Percentiles rank a stretch among this genome's conserved stretches.
These are phyloP conservation scores for Leptinotarsa juncta DNA, from an alignment of 2,888 invertebrate species.

Conservation along the genomic window DNA sequence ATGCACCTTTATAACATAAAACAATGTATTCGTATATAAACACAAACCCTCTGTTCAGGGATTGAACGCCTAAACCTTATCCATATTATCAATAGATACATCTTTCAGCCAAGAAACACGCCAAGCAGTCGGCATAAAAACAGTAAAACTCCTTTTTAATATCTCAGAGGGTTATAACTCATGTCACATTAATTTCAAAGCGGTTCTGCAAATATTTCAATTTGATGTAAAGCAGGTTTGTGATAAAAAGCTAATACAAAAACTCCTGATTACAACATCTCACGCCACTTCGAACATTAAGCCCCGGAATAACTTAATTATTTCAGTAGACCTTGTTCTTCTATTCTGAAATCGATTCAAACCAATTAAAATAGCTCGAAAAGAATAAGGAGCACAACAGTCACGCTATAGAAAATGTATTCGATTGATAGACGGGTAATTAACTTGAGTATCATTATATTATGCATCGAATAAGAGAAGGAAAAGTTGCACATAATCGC, in stretches of 20 bases:
- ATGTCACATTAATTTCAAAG: constrained; percentile 3
- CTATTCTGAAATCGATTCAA: neutral
- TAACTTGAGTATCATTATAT: too few relatives aligned
- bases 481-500: too few relatives aligned
- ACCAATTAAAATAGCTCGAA: neutral
- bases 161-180: neutral
- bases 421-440: too few relatives aligned
- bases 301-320: neutral
- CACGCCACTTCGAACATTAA: constrained; percentile 1
- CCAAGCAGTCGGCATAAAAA: too few relatives aligned
- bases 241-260: constrained; percentile 5
- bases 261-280: neutral
- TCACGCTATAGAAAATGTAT: too few relatives aligned
- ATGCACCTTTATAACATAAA: too few relatives aligned
- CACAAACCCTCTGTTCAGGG: too few relatives aligned
- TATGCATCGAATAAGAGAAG: too few relatives aligned
- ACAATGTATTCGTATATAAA: too few relatives aligned
- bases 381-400: neutral
- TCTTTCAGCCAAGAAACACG: too few relatives aligned
- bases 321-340: neutral
- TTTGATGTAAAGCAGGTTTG: constrained; percentile 1
- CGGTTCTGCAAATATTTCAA: neutral
- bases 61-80: too few relatives aligned
- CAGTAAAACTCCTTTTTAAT: neutral
- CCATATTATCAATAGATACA: too few relatives aligned